Conservation (phyloP, 2,113 vertebrate species). For the Silurus glanis region DNA sequence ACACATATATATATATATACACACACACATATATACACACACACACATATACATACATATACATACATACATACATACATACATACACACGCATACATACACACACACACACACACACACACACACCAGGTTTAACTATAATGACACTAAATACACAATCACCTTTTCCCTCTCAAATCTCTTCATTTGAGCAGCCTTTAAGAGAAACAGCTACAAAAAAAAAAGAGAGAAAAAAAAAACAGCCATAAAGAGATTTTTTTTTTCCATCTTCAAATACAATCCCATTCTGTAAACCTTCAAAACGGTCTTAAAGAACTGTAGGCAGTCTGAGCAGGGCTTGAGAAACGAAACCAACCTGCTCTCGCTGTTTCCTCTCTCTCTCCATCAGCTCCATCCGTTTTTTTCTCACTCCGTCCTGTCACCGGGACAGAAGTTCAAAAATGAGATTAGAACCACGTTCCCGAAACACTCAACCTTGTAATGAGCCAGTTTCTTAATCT, state of each 20-base stretch:
- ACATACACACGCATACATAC: too few relatives aligned
- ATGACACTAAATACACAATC: constrained; percentile 43
- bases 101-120: too few relatives aligned
- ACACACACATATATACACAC: too few relatives aligned
- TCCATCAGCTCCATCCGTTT: constrained; percentile 81
- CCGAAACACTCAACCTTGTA: background rate
- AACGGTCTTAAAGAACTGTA: too few relatives aligned
- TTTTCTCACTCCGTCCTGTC: constrained; percentile 83
- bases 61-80: too few relatives aligned
- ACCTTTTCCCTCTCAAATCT: constrained; percentile 90
- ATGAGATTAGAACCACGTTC: constrained; percentile 15
- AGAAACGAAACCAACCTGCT: constrained; percentile 76
- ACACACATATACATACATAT: too few relatives aligned
- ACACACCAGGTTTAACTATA: background rate
- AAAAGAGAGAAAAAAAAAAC: constrained; percentile 3
- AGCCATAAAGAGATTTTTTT: background rate
- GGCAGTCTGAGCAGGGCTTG: background rate
- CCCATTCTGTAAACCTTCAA: background rate
- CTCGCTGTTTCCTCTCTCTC: constrained; percentile 84
- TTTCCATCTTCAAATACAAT: background rate
- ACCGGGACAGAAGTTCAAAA: constrained; percentile 44
- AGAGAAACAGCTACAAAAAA: constrained; percentile 77
- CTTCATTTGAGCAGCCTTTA: constrained; percentile 87
- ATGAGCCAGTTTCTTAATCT: background rate
- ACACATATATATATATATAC: too few relatives aligned